These are phyloP conservation scores for Sebastes steindachneri DNA, from an alignment of 2,797 vertebrate species.

Conservation along the genomic window DNA sequence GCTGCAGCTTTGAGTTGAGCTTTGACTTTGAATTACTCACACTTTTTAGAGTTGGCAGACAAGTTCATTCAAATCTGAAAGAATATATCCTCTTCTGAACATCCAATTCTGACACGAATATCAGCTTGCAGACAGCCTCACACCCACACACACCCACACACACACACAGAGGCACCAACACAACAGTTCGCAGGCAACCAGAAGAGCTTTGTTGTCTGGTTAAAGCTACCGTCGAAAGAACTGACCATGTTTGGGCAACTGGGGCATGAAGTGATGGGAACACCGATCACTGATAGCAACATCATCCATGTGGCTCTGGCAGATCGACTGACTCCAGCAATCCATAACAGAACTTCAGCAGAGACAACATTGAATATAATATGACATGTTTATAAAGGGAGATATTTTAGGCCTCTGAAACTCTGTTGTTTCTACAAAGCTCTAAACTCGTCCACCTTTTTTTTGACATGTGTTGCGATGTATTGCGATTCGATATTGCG, in stretches of 20 bases:
- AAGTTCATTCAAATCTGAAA: background rate
- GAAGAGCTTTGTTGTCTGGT: constrained; percentile 22
- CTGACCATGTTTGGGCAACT: constrained; percentile 43
- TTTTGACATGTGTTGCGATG: background rate
- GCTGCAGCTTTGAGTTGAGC: constrained; percentile 22
- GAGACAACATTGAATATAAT: background rate
- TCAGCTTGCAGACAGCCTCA: constrained; percentile 5
- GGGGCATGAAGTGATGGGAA: constrained; percentile 20
- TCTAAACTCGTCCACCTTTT: background rate
- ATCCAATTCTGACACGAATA: constrained; percentile 1
- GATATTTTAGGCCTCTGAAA: background rate
- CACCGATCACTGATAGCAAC: constrained; percentile 16
- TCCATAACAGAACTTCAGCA: background rate
- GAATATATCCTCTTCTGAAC: background rate
- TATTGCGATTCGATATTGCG: too few relatives aligned
- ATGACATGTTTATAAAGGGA: background rate
- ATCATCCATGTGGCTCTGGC: background rate
- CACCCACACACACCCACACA: constrained; percentile 3
- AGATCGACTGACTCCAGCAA: background rate
- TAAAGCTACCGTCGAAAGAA: constrained; percentile 10
- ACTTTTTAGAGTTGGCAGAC: constrained; percentile 8
- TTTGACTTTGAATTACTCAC: background rate
- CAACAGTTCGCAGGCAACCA: constrained; percentile 27
- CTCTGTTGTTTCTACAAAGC: background rate
- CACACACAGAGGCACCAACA: constrained; percentile 6